Conservation (phyloP, 2,888 invertebrate species). For the Hipparchia semele region DNA sequence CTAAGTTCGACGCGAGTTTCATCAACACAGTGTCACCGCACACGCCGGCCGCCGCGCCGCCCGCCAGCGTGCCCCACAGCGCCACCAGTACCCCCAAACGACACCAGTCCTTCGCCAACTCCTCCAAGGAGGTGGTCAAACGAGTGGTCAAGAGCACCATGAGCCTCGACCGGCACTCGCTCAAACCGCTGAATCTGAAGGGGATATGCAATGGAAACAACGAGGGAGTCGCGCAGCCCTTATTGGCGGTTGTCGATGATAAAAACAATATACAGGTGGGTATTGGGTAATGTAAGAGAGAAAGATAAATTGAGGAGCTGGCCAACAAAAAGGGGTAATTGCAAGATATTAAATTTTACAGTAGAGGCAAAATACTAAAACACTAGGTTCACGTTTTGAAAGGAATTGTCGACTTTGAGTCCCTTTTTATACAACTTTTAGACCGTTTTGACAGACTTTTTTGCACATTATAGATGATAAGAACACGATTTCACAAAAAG, state of each 20-base stretch:
- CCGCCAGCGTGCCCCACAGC: conserved; percentile 51
- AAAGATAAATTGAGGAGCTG: no score
- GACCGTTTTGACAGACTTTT: no score
- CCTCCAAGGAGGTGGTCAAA: conserved; percentile 53
- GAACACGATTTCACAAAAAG: no score
- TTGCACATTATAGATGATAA: no score
- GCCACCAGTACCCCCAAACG: conserved; percentile 58
- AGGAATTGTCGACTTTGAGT: no score
- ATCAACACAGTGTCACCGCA: conserved; percentile 57
- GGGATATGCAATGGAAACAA: conserved; percentile 68
- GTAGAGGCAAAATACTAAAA: no score
- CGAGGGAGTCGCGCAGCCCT: conserved; percentile 62
- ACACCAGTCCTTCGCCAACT: conserved; percentile 64
- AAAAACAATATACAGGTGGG: conserved; percentile 76
- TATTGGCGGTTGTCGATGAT: conserved; percentile 75
- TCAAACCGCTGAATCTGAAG: conserved; percentile 72
- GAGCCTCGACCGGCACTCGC: conserved; percentile 66
- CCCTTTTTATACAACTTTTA: no score
- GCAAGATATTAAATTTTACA: no score
- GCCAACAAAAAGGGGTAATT: no score
- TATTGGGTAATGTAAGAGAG: no score
- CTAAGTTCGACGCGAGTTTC: conserved; percentile 76
- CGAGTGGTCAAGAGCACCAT: conserved; percentile 58
- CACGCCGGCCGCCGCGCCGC: conserved; percentile 50
- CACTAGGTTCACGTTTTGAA: no score